Percentiles rank a stretch among this genome's conserved stretches.
These are phyloP conservation scores for Tachystola acroxantha DNA, from an alignment of 2,888 invertebrate genomes.

Conservation along the genomic window DNA sequence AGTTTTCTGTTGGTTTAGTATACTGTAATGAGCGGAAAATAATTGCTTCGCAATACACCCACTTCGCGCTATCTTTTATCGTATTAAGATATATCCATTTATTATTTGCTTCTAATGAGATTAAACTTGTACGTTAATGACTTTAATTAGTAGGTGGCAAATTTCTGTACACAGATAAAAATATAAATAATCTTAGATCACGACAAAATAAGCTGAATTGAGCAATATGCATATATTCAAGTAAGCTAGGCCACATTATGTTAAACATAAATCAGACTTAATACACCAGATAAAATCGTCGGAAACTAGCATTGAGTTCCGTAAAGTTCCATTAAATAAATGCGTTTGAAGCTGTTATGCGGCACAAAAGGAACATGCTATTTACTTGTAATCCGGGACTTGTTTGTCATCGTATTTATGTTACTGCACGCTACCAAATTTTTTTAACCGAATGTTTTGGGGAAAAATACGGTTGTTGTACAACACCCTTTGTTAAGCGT, in stretches of 20 bases:
- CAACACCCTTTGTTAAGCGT: constrained; percentile 52
- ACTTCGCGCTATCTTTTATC: no score
- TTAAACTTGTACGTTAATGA: no score
- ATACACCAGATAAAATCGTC: constrained; percentile 24
- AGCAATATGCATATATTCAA: no score
- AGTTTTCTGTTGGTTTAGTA: no score
- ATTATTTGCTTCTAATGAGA: no score
- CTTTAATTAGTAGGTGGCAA: no score
- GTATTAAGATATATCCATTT: no score
- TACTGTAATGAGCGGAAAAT: no score
- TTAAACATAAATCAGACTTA: constrained; percentile 31
- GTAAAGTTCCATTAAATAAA: constrained; percentile 42
- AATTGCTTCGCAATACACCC: no score
- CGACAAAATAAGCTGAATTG: no score
- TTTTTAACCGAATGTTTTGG: constrained; percentile 37
- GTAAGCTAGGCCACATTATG: constrained; percentile 10
- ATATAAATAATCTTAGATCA: no score
- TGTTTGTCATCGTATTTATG: constrained; percentile 41
- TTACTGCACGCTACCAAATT: constrained; percentile 19
- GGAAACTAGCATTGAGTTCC: constrained; percentile 32
- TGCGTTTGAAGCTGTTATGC: constrained; percentile 20
- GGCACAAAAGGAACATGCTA: constrained; percentile 32
- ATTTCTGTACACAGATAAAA: no score
- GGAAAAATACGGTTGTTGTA: constrained; percentile 54
- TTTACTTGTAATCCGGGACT: constrained; percentile 47